These are phyloP conservation scores for Erythrolamprus reginae DNA, from an alignment of 2,113 vertebrate species.

Conservation along the genomic window DNA sequence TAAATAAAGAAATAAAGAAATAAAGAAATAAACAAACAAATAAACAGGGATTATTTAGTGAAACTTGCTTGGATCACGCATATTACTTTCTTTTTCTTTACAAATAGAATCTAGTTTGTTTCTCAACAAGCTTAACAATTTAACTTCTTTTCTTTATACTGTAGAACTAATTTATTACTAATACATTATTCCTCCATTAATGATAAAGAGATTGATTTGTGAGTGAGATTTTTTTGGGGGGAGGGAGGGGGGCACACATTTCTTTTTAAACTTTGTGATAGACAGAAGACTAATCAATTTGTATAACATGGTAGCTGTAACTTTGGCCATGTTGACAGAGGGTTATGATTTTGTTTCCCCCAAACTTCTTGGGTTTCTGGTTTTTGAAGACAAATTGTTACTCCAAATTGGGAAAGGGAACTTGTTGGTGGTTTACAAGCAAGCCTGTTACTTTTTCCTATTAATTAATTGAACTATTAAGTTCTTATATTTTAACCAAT, in stretches of 20 bases:
- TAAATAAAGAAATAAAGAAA: too few species aligned
- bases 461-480: neutral
- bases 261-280: neutral
- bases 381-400: neutral
- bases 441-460: neutral
- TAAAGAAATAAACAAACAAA: too few species aligned
- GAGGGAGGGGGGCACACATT: neutral
- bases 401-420: neutral
- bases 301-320: neutral
- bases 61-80: neutral
- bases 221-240: neutral
- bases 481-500: neutral
- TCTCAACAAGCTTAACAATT: neutral
- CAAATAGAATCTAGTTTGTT: conserved; percentile 4
- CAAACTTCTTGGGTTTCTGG: neutral
- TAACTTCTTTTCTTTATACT: neutral
- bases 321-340: neutral
- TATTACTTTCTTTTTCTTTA: neutral
- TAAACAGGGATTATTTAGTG: too few species aligned
- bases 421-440: neutral
- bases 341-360: neutral
- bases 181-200: conserved; percentile 21
- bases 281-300: neutral
- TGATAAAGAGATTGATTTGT: neutral
- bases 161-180: neutral